phyloP scores from a whole-genome alignment of 1,140 invertebrate genomes.

The Hestina assimilis region DNA sequence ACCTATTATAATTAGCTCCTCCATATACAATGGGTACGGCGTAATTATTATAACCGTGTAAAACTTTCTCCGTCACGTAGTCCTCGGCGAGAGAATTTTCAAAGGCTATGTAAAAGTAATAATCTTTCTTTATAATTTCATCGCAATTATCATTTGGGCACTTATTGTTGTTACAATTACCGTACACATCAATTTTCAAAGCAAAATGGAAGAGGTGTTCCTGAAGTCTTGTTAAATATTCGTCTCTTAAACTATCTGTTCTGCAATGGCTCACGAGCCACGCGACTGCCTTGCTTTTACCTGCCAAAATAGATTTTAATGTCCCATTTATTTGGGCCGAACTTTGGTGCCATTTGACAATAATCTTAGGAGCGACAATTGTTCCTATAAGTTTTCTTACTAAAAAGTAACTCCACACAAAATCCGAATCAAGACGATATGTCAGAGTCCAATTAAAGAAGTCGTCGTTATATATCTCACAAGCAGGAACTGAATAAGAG shows the following conservation, averaged over 20 bases:
- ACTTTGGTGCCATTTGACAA: slow-evolving; percentile 38
- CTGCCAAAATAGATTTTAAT: slow-evolving; percentile 46
- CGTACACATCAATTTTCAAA: slow-evolving; percentile 82
- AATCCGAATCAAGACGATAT: slow-evolving; percentile 82
- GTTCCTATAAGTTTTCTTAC: slow-evolving; percentile 44
- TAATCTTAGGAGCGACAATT: slow-evolving; percentile 47
- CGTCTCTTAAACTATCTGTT: slow-evolving; percentile 76
- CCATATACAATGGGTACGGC: slow-evolving; percentile 78
- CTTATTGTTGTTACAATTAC: slow-evolving; percentile 74
- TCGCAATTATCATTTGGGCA: slow-evolving; percentile 63
- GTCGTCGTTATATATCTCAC: slow-evolving; percentile 42
- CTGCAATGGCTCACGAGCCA: slow-evolving; percentile 83
- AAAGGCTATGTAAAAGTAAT: slow-evolving; percentile 84
- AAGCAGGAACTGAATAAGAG: slow-evolving; percentile 35
- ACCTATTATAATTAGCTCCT: slow-evolving; percentile 48
- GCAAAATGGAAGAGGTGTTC: slow-evolving; percentile 73
- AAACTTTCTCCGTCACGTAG: slow-evolving; percentile 83
- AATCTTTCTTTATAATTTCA: slow-evolving; percentile 64
- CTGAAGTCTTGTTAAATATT: slow-evolving; percentile 80
- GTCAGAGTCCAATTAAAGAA: slow-evolving; percentile 83
- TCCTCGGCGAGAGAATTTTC: slow-evolving; percentile 81
- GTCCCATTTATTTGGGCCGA: slow-evolving; percentile 27
- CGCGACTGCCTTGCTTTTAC: slow-evolving; percentile 70
- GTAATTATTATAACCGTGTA: slow-evolving; percentile 69
- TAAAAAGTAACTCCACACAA: slow-evolving; percentile 77